These are phyloP conservation scores for Gambusia yucatana DNA, from an alignment of 2,797 vertebrate genomes.

Conservation along the genomic window DNA sequence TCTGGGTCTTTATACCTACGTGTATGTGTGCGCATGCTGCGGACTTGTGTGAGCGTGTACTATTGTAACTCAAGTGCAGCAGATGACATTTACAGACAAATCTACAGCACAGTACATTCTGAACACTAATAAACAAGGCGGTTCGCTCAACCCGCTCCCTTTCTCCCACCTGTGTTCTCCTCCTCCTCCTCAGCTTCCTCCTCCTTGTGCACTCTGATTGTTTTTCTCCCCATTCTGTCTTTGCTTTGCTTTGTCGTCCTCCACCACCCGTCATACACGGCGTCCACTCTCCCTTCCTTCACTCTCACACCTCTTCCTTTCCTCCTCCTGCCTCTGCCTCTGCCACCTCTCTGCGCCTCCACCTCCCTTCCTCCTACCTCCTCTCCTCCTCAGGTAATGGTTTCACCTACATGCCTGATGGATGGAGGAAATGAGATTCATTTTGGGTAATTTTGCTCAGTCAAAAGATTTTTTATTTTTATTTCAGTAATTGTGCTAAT, in stretches of 20 bases:
- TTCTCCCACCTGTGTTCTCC: constrained; percentile 42
- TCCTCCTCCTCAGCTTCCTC: constrained; percentile 50
- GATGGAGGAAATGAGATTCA: constrained; percentile 11
- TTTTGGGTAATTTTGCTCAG: constrained; percentile 1
- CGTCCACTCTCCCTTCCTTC: constrained; percentile 38
- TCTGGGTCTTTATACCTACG: constrained; percentile 19
- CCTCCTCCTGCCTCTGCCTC: constrained; percentile 57
- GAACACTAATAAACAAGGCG: constrained; percentile 64
- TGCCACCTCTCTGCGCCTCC: constrained; percentile 55
- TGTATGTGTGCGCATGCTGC: constrained; percentile 19
- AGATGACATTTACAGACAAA: constrained; percentile 74
- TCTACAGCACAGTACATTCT: constrained; percentile 73
- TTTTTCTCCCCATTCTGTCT: constrained; percentile 48
- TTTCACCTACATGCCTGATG: constrained; percentile 40
- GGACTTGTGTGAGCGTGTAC: constrained; percentile 30
- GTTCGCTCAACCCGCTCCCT: constrained; percentile 47
- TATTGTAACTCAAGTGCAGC: constrained; percentile 61
- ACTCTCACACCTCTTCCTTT: constrained; percentile 61
- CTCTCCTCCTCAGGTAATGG: constrained; percentile 38
- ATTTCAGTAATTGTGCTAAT: background rate
- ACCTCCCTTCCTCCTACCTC: constrained; percentile 49
- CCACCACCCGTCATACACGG: constrained; percentile 52
- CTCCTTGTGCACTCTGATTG: constrained; percentile 37
- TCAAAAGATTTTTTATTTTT: constrained; percentile 1
- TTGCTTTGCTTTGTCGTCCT: constrained; percentile 51